Conservation (phyloP, 2,797 vertebrate species). For the Phyllotis vaccarum region DNA sequence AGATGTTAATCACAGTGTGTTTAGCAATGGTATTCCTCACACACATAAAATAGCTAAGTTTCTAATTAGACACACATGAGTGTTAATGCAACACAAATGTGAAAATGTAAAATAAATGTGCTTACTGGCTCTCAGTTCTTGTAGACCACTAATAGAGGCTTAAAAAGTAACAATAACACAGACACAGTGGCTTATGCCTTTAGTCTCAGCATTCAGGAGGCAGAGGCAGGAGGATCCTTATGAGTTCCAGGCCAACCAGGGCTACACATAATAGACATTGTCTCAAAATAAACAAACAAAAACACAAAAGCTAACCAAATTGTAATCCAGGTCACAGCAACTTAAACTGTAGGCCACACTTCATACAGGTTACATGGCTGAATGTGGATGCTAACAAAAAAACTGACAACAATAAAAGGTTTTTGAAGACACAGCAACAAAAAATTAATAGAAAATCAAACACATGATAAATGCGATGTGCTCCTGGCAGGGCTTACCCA, state of each 20-base stretch:
- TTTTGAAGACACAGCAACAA: neutral
- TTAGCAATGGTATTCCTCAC: neutral
- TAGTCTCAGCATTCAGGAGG: neutral
- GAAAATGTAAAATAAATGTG: neutral
- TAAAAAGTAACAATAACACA: neutral
- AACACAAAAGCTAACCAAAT: neutral
- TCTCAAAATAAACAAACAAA: neutral
- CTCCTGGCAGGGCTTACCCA: neutral
- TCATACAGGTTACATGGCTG: neutral
- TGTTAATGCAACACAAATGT: constrained; percentile 16
- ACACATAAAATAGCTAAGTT: neutral
- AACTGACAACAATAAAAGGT: neutral
- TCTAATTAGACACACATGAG: neutral
- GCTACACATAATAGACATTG: neutral
- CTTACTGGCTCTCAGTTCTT: neutral
- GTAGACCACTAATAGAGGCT: neutral
- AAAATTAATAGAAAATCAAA: neutral
- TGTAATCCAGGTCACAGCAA: neutral
- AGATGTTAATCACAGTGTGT: neutral
- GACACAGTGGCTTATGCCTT: neutral
- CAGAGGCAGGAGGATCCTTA: neutral
- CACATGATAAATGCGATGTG: neutral
- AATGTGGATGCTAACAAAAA: neutral
- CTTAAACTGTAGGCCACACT: neutral
- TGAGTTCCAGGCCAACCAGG: neutral